Percentiles rank a stretch among this genome's conserved stretches.
phyloP scores from a whole-genome alignment of 2,113 vertebrate species.

The Lichenostomus cassidix region DNA sequence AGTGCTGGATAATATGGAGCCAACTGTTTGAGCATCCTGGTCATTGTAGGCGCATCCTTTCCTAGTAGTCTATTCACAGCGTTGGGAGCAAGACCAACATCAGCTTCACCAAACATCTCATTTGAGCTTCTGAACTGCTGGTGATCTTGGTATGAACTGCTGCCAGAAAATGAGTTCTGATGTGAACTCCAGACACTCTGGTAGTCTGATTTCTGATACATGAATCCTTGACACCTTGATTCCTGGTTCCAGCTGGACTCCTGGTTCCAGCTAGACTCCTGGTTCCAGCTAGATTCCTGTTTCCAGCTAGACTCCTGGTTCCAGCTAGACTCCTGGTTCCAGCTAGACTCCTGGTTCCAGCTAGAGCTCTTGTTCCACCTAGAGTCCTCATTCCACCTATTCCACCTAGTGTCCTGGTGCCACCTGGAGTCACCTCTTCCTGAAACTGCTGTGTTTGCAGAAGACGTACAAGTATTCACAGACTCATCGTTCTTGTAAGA shows the following conservation, averaged over 20 bases:
- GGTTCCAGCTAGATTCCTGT: not conserved
- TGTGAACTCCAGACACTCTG: not conserved
- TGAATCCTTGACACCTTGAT: not conserved
- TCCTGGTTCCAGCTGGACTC: not conserved
- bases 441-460: not conserved
- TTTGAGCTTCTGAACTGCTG: not conserved
- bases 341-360: not conserved
- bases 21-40: not conserved
- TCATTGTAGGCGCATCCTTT: conserved; percentile 10
- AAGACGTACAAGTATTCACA: not conserved
- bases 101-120: not conserved
- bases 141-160: not conserved
- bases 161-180: not conserved
- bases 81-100: not conserved
- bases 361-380: not conserved
- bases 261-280: not conserved
- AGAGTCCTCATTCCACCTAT: not conserved
- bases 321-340: not conserved
- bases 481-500: not conserved
- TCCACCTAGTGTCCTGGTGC: not conserved
- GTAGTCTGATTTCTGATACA: not conserved
- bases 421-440: conserved; percentile 3
- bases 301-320: not conserved
- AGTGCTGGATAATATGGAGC: conserved; percentile 13
- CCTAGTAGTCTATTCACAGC: not conserved